phyloP scores from a whole-genome alignment of 2,888 invertebrate genomes.

The Crocallis elinguaria region DNA sequence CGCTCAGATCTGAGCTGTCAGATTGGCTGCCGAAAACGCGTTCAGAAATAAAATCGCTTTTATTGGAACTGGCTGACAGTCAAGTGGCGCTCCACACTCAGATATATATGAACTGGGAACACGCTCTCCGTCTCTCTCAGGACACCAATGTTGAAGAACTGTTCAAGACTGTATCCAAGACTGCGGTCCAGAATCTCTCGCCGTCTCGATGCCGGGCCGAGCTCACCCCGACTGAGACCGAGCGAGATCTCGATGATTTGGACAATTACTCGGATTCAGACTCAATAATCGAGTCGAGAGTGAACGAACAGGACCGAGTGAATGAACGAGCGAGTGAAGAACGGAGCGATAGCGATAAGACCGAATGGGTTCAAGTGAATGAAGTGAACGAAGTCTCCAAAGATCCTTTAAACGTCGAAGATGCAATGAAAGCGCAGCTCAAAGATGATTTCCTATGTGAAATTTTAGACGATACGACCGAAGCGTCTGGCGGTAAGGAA shows the following conservation, averaged over 20 bases:
- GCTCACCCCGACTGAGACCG: slow-evolving; percentile 56
- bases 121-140: slow-evolving; percentile 60
- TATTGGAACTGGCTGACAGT: slow-evolving; percentile 66
- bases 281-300: no score
- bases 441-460: slow-evolving; percentile 38
- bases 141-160: slow-evolving; percentile 58
- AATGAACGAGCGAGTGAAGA: neutral
- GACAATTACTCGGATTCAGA: slow-evolving; percentile 59
- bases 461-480: slow-evolving; percentile 38
- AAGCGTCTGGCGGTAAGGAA: slow-evolving; percentile 5
- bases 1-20: slow-evolving; percentile 66
- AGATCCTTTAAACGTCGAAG: slow-evolving; percentile 3
- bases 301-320: neutral
- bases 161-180: slow-evolving; percentile 75
- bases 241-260: slow-evolving; percentile 48
- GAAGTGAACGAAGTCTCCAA: neutral
- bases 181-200: slow-evolving; percentile 69
- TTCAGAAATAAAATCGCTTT: slow-evolving; percentile 59
- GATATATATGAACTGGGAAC: slow-evolving; percentile 64
- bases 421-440: neutral
- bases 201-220: slow-evolving; percentile 58
- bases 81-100: slow-evolving; percentile 64
- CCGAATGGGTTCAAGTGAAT: slow-evolving; percentile 20
- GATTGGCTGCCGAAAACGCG: slow-evolving; percentile 75
- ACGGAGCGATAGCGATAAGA: neutral